Conservation (phyloP, 2,797 vertebrate species). For the Hemitrygon akajei region DNA sequence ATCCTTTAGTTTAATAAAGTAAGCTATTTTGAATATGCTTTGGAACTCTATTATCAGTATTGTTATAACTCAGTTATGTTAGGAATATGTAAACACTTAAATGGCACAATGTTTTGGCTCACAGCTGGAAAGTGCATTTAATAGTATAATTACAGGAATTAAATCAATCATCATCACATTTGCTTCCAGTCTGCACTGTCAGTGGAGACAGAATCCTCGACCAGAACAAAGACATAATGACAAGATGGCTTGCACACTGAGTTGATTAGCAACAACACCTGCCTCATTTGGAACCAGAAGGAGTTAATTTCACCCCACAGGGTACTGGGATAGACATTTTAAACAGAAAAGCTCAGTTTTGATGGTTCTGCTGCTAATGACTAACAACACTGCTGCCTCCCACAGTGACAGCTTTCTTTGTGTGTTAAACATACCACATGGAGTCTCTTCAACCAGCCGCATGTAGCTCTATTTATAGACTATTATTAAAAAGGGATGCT, state of each 20-base stretch:
- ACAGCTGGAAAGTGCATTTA: constrained; percentile 6
- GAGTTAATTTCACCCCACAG: not conserved
- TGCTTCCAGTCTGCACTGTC: not conserved
- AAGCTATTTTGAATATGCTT: not conserved
- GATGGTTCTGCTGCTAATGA: not conserved
- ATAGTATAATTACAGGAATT: not conserved
- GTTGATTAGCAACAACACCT: not conserved
- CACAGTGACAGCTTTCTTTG: not conserved
- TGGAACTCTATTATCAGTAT: not conserved
- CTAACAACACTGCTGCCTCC: not conserved
- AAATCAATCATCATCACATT: not conserved
- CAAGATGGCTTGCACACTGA: not conserved
- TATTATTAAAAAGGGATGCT: too few species aligned
- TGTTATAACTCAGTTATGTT: not conserved
- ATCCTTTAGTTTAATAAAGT: not conserved
- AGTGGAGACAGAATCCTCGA: not conserved
- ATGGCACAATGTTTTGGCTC: not conserved
- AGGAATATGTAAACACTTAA: not conserved
- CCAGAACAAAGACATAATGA: not conserved
- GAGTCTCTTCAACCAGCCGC: not conserved
- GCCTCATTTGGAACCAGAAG: not conserved
- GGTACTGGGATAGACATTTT: not conserved
- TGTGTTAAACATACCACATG: not conserved
- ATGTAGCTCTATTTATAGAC: not conserved
- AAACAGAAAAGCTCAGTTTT: not conserved